Evolutionary conservation across 2,113 vertebrate genomes (phyloP).

Genomic region (Ailurus styani): DNA sequence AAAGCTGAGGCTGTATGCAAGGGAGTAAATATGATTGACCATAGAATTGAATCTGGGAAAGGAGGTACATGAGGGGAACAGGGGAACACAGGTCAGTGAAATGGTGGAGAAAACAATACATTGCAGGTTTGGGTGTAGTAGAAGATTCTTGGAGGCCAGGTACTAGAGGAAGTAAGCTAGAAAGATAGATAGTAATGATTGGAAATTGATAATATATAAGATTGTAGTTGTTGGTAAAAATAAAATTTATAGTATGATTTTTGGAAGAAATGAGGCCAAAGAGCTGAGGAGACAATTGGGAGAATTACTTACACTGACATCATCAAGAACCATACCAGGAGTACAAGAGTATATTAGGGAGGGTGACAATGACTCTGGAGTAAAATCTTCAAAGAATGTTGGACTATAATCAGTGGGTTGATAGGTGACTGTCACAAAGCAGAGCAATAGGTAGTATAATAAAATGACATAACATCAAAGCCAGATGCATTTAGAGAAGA

Average conservation of each 20-base stretch:
- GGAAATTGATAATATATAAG: neutral
- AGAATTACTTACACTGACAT: neutral
- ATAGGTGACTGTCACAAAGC: neutral
- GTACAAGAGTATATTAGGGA: neutral
- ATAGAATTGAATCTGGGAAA: neutral
- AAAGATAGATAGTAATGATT: neutral
- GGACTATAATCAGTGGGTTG: neutral
- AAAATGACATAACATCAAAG: neutral
- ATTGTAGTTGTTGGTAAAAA: neutral
- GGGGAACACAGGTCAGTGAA: neutral
- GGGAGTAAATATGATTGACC: neutral
- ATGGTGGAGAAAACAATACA: neutral
- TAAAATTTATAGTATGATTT: neutral
- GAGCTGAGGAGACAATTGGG: neutral
- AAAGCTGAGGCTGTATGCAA: neutral
- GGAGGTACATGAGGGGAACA: neutral
- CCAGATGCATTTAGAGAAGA: neutral
- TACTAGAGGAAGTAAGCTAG: neutral
- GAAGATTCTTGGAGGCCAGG: neutral
- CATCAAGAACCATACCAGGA: neutral
- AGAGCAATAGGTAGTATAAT: neutral
- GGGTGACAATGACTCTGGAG: neutral
- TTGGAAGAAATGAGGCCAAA: neutral
- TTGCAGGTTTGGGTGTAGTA: neutral
- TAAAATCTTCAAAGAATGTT: neutral